Evolutionary conservation across 2,888 invertebrate genomes (phyloP), one percentile per base, ranked within the genome.

Genomic region (Leucophora obtusa): DNA sequence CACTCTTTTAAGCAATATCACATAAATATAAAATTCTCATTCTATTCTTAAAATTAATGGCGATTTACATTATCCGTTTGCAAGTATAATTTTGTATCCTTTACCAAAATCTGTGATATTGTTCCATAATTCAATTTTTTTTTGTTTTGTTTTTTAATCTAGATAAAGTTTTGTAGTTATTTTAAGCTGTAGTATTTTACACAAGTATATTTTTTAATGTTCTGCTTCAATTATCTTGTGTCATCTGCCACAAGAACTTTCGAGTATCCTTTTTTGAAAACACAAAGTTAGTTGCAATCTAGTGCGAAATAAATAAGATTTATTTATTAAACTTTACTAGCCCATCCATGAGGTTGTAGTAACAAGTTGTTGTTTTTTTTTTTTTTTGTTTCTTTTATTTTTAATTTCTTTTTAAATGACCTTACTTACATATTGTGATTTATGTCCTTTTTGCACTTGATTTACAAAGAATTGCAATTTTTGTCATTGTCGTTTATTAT

Each of bases 371-470:
- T 62, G 51, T 21, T 28, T 60, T 38, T 6, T 11, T 11, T 47
- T 47, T 62, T 59, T 21, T 28, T 60, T 38, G 11, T 11, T 11
- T 47, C n/a, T 47, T 17, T 63, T 50, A 54, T 43, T 50, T 62
- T 50, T 62, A 51, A 15, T 24, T 14, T 51, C 33, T 56, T 54
- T 54, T 11, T 1, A 54, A 71, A 77, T 59, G 77, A 60, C 78
- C 71, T 78, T 38, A 38, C 38, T 11, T 11, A 11, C 38, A 38
- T 38, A 38, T 38, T 38, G 38, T 68, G 62, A 77, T 77, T 71
- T 66, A 77, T 77, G 54, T 66, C 24, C 54, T 66, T 5, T 54
- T 7, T 72, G 78, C 78, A 72, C 62, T 78, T 78, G 62, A 78
- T 72, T 72, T 78, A 54, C 1, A 38, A 56, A 66, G 38, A 33